These are phyloP conservation scores for Progne subis DNA, from an alignment of 2,113 vertebrate genomes.

Conservation along the genomic window DNA sequence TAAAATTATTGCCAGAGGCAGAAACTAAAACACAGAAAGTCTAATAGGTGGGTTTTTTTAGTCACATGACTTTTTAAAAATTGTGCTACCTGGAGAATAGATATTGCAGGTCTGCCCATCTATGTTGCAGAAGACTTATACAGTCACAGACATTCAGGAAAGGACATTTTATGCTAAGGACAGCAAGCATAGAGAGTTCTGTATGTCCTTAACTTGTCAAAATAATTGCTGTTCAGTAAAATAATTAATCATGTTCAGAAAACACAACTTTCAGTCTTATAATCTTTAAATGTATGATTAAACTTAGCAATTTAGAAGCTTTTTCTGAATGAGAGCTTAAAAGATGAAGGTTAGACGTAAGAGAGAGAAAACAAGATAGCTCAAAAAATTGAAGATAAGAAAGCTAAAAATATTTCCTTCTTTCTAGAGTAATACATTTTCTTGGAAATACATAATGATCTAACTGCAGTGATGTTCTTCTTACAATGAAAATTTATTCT, in stretches of 20 bases:
- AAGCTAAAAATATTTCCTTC: slow-evolving; percentile 38
- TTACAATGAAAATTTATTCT: slow-evolving; percentile 70
- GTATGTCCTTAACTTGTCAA: neutral
- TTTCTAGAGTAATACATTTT: neutral
- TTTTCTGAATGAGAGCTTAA: slow-evolving; percentile 4
- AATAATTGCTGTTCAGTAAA: neutral
- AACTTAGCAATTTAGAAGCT: neutral
- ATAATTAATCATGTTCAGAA: neutral
- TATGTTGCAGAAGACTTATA: neutral
- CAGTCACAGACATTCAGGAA: neutral
- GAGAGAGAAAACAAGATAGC: neutral
- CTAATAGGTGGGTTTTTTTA: neutral
- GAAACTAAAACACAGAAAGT: neutral
- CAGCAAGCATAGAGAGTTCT: neutral
- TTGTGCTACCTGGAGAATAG: neutral
- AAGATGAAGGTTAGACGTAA: neutral
- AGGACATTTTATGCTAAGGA: neutral
- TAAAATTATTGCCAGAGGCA: neutral
- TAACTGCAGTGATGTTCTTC: slow-evolving; percentile 41
- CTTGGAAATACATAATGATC: slow-evolving; percentile 59
- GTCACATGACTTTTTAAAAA: neutral
- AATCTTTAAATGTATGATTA: neutral
- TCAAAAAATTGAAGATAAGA: neutral
- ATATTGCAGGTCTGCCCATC: neutral
- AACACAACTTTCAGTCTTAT: neutral